These are phyloP conservation scores for Limnephilus auricula DNA, from an alignment of 2,888 invertebrate species.

Conservation along the genomic window DNA sequence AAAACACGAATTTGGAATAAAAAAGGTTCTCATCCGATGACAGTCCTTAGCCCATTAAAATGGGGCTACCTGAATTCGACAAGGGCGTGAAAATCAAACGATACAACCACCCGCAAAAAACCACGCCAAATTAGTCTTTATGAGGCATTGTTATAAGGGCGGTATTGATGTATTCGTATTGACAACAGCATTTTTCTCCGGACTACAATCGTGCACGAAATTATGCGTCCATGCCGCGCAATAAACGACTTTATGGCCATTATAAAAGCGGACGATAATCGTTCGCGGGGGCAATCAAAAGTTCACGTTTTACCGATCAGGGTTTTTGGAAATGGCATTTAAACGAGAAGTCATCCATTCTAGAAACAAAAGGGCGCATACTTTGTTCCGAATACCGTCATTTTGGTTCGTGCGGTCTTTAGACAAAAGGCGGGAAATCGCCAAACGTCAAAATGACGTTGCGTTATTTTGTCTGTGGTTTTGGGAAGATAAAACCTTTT, in stretches of 20 bases:
- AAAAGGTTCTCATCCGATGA: constrained; percentile 64
- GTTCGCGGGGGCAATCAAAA: constrained; percentile 56
- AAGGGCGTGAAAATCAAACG: constrained; percentile 35
- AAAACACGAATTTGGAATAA: constrained; percentile 56
- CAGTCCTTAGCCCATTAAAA: constrained; percentile 66
- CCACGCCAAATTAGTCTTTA: constrained; percentile 26
- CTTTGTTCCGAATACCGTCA: constrained; percentile 44
- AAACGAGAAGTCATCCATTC: constrained; percentile 55
- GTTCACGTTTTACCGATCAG: constrained; percentile 58
- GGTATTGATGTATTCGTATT: neutral
- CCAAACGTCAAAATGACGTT: constrained; percentile 14
- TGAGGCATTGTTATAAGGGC: neutral
- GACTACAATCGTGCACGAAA: constrained; percentile 58
- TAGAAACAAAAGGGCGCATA: constrained; percentile 43
- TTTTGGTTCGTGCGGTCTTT: constrained; percentile 38
- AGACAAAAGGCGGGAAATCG: constrained; percentile 35
- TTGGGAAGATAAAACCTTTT: constrained; percentile 58
- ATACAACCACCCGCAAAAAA: constrained; percentile 38
- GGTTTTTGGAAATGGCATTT: constrained; percentile 64
- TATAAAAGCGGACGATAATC: constrained; percentile 57
- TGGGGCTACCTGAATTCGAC: constrained; percentile 64
- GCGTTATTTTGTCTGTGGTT: neutral
- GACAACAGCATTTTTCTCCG: constrained; percentile 50
- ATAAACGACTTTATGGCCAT: constrained; percentile 60
- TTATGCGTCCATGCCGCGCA: constrained; percentile 58